Evolutionary conservation across 2,113 vertebrate genomes (phyloP), one percentile per base, ranked within the genome.

Genomic region (Callionymus lyra): DNA sequence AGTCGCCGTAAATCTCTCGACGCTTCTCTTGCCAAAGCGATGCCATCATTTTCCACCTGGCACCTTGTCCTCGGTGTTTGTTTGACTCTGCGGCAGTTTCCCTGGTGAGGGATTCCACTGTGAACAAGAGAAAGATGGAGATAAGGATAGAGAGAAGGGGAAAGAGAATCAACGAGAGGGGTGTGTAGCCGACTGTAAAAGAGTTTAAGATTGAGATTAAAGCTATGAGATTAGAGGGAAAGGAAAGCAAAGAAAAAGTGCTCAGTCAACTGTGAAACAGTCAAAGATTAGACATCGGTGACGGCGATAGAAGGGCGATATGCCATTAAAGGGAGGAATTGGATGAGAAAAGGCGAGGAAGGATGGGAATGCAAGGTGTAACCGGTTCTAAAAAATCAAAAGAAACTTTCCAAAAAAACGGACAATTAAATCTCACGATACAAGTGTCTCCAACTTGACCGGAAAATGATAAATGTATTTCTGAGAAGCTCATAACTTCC

Each of bases 181-280:
- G 65, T 65, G 72, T 55, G 74, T 55, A 61, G 67, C 60, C 52
- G 36, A 59, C 53, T 66, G 59, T 65, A 59, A 69, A 71, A 47
- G 53, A 66, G 58, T 38, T 36, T 64, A 38, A 70, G 74, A 74
- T 68, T 42, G 50, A 66, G 65, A 76, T 82, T 53, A 80, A 74
- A 61, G 70, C 61, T 37, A 39, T 17, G 38, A 45, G 51, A 17
- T 33, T 34, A 17, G 14, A 33, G 15, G 11, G 31, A 33, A 41
- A 63, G 50, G 50, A 53, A 69, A 51, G 53, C 48, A 12, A 56
- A 51, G 54, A 66, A 62, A 81, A 68, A 45, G 65, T 50, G 70
- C 69, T 76, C 60, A 66, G 74, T 72, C 70, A 57, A 74, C 72
- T 76, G 70, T 74, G 65, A 70, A 70, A 60, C 59, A 43, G 60